Evolutionary conservation across 2,888 invertebrate species (phyloP).

Genomic region (Oscheius sp.): DNA sequence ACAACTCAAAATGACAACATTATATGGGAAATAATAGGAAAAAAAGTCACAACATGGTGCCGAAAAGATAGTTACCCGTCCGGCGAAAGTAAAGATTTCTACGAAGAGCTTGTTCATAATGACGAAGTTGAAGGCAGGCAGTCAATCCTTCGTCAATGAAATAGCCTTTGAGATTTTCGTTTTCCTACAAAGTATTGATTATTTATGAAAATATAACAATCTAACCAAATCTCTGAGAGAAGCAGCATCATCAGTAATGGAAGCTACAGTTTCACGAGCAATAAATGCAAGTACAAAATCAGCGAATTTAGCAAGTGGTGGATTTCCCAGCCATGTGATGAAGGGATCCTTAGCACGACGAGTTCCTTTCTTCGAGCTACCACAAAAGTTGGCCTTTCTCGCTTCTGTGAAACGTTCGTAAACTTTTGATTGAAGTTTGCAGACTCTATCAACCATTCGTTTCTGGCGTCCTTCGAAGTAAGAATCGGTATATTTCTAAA

Average conservation of each 20-base stretch:
- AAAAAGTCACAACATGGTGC: not conserved
- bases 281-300: constrained; percentile 35
- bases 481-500: constrained; percentile 13
- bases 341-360: constrained; percentile 11
- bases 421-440: not conserved
- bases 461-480: constrained; percentile 17
- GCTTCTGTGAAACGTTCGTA: constrained; percentile 33
- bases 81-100: constrained; percentile 30
- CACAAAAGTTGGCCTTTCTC: constrained; percentile 19
- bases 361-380: constrained; percentile 11
- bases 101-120: constrained; percentile 37
- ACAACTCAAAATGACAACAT: not conserved
- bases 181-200: constrained; percentile 15
- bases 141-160: constrained; percentile 24
- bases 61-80: constrained; percentile 30
- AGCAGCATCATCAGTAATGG: constrained; percentile 27
- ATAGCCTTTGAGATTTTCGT: not conserved
- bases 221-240: constrained; percentile 26
- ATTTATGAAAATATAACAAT: not conserved
- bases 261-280: constrained; percentile 34
- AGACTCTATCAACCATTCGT: constrained; percentile 23
- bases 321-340: constrained; percentile 30
- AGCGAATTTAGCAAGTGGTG: constrained; percentile 2
- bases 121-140: constrained; percentile 25
- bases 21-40: not conserved